These are phyloP conservation scores for Galeruca laticollis DNA, from an alignment of 2,888 invertebrate genomes.

Conservation along the genomic window DNA sequence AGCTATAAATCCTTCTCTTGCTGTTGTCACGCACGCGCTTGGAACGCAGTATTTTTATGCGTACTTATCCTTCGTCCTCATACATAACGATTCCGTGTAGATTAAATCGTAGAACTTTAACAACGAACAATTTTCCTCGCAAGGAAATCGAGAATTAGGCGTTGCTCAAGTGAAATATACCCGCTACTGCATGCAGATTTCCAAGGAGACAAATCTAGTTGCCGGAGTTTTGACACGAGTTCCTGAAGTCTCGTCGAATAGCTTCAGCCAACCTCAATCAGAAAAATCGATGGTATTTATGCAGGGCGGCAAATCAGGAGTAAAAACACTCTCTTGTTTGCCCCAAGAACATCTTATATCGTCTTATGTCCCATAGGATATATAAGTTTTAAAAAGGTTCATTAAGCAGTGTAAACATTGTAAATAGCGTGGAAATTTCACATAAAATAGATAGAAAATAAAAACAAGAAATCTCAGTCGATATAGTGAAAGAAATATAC, in stretches of 20 bases:
- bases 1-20: too few species aligned
- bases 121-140: too few species aligned
- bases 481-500: too few species aligned
- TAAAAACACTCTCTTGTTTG: constrained; percentile 11
- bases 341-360: constrained; percentile 10
- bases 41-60: too few species aligned
- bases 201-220: not conserved
- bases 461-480: too few species aligned
- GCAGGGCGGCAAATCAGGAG: constrained; percentile 23
- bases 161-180: not conserved
- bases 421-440: too few species aligned
- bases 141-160: not conserved
- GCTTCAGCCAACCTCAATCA: constrained; percentile 21
- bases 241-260: constrained; percentile 20
- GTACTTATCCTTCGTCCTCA: too few species aligned
- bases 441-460: too few species aligned
- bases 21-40: too few species aligned
- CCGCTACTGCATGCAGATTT: not conserved
- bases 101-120: too few species aligned
- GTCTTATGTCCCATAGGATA: constrained; percentile 19
- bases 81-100: too few species aligned
- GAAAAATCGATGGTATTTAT: constrained; percentile 28
- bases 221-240: constrained; percentile 10
- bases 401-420: not conserved
- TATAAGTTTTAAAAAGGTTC: constrained; percentile 17